Evolutionary conservation across 1,140 invertebrate genomes (phyloP), one percentile per base, ranked within the genome.

Genomic region (Macrocentrus cingulum): DNA sequence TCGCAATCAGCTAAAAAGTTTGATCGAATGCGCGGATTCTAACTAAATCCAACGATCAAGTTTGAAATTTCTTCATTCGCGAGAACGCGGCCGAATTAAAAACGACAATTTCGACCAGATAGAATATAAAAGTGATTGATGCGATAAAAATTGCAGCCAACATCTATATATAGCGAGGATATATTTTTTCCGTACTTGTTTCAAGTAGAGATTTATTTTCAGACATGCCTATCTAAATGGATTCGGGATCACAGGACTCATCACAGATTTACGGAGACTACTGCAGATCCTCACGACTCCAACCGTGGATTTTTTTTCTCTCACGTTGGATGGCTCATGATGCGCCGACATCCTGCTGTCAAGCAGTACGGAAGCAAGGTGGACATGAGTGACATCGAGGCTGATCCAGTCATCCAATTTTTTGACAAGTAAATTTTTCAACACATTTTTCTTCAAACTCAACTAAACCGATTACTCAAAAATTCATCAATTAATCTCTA

Each of bases 261-360:
- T 73, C 91, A 93, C 75, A 91, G 89, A 70, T 92, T 85, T 74
- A 86, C 87, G 0, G 91, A 93, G 68, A 92, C 91, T 0, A 81
- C 88, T 59, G 90, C 89, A 0, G 91, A 94, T 67, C 91, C 91
- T 1, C 90, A 92, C 69, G 90, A 92, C 66, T 86, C 89, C 1
- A 85, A 84, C 29, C 81, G 91, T 6, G 91, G 91, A 1, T 87
- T 94, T 65, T 93, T 94, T 79, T 94, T 92, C 74, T 84, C 90
- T 0, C 91, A 94, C 64, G 84, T 92, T 67, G 91, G 91, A 11
- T 94, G 91, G 91, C 73, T 94, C 23, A 82, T 92, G 72, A 84
- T 87, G 64, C 83, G 85, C 63, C 91, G 92, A 69, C 89, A 90
- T 66, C 89, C 88, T 0, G 87, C 90, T 54, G 88, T 92, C 13